Evolutionary conservation across 2,797 vertebrate species (phyloP).

Genomic region (Lophotriccus pileatus): DNA sequence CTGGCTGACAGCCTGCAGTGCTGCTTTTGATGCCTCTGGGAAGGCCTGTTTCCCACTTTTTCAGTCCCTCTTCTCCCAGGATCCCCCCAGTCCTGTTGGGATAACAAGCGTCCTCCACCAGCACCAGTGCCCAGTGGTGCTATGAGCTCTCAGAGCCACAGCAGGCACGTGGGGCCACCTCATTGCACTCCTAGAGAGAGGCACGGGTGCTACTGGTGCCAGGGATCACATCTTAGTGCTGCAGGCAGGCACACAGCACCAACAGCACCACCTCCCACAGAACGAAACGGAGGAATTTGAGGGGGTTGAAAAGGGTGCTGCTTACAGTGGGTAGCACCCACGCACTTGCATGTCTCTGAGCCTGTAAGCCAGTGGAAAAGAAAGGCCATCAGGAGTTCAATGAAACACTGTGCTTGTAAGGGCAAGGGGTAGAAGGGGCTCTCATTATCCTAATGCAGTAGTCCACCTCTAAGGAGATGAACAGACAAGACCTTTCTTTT

Average conservation of each 20-base stretch:
- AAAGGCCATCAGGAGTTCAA: not conserved
- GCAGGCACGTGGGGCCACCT: rapidly evolving
- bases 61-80: not conserved
- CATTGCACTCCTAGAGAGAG: not conserved
- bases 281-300: not conserved
- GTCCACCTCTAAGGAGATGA: not conserved
- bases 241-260: rapidly evolving
- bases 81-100: not conserved
- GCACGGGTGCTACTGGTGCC: not conserved
- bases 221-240: not conserved
- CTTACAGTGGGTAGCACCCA: not conserved
- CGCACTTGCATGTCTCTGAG: not conserved
- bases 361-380: not conserved
- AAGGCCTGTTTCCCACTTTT: not conserved
- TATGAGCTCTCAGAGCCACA: not conserved
- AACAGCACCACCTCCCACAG: not conserved
- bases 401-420: not conserved
- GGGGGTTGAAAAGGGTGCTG: not conserved
- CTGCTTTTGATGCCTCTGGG: not conserved
- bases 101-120: not conserved
- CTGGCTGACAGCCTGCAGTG: not conserved
- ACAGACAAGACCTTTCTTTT: not conserved
- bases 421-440: not conserved
- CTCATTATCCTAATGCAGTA: not conserved
- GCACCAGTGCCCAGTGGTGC: not conserved